These are phyloP conservation scores for rat (Rattus norvegicus) DNA, from an alignment of 2,113 vertebrate genomes.

Conservation along the genomic window GRCr8 NC_086029.1:65614501-65615000, in stretches of 20 bases:
- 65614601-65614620: neutral
- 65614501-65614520: neutral
- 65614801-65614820: neutral
- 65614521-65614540: neutral
- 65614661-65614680: too few species aligned
- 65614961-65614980: neutral
- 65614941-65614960: neutral
- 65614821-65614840: constrained; percentile 1
- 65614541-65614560: neutral
- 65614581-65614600: neutral
- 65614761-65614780: too few species aligned
- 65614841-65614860: neutral
- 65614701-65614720: too few species aligned
- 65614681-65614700: too few species aligned
- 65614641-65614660: too few species aligned
- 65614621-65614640: neutral
- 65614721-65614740: too few species aligned
- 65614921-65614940: neutral
- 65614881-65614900: neutral
- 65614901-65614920: neutral
- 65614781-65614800: neutral
- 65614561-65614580: neutral
- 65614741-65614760: too few species aligned
- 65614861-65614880: neutral
- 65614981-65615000: neutral